Percentiles rank a stretch among this genome's conserved stretches.
These are phyloP conservation scores for Oxyura jamaicensis DNA, from an alignment of 2,113 vertebrate genomes.

Conservation along the genomic window DNA sequence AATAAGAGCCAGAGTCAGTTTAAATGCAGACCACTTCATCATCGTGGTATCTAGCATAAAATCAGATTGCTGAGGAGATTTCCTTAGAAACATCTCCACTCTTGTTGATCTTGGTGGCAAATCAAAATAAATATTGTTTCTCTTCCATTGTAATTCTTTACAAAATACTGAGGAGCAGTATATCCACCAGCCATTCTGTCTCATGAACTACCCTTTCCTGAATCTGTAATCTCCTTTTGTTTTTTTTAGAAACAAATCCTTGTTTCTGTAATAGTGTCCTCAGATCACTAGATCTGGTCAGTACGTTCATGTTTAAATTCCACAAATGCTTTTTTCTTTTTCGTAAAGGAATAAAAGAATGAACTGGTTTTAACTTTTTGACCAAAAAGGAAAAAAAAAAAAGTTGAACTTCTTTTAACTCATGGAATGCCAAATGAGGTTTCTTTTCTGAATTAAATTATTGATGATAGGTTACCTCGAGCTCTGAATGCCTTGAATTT, in stretches of 20 bases:
- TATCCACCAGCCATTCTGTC: background rate
- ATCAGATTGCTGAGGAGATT: background rate
- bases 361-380: background rate
- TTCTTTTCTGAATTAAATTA: background rate
- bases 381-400: no score
- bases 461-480: background rate
- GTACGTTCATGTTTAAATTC: background rate
- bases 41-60: background rate
- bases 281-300: background rate
- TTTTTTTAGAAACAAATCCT: background rate
- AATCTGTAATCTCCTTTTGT: background rate
- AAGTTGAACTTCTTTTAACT: background rate
- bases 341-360: background rate
- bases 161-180: background rate
- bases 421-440: background rate
- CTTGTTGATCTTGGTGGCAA: background rate
- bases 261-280: background rate
- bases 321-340: background rate
- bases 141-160: background rate
- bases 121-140: background rate
- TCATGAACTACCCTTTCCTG: background rate
- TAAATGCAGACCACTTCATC: constrained; percentile 7
- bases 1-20: background rate
- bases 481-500: background rate
- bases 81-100: background rate